Evolutionary conservation across 2,113 vertebrate genomes (phyloP).

Genomic region (Turnix velox): DNA sequence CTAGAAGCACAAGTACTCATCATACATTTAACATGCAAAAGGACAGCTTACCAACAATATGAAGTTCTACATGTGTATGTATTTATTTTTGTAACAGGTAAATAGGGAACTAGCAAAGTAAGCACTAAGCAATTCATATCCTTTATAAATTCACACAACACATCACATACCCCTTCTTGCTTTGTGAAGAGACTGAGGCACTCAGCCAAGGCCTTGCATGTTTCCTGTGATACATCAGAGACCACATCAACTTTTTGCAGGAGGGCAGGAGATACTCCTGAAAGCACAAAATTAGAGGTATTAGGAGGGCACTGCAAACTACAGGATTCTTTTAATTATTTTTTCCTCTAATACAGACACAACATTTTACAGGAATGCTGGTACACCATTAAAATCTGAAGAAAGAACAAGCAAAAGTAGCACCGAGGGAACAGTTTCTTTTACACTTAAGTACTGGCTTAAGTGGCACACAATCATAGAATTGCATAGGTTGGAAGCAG

Average conservation of each 20-base stretch:
- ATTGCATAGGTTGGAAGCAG: no score
- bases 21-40: background rate
- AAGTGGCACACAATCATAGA: background rate
- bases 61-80: background rate
- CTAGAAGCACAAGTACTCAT: background rate
- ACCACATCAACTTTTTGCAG: conserved; percentile 84
- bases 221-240: conserved; percentile 83
- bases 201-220: conserved; percentile 77
- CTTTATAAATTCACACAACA: background rate
- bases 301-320: background rate
- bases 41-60: background rate
- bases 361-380: background rate
- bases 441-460: background rate
- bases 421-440: background rate
- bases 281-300: background rate
- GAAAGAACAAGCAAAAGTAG: background rate
- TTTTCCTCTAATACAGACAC: background rate
- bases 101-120: background rate
- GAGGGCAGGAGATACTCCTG: conserved; percentile 76
- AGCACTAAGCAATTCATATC: background rate
- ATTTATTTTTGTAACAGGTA: background rate
- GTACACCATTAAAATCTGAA: background rate
- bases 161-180: conserved; percentile 86
- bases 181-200: conserved; percentile 85
- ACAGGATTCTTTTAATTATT: background rate